phyloP scores from a whole-genome alignment of 2,113 vertebrate species.

The Semnornis frantzii region DNA sequence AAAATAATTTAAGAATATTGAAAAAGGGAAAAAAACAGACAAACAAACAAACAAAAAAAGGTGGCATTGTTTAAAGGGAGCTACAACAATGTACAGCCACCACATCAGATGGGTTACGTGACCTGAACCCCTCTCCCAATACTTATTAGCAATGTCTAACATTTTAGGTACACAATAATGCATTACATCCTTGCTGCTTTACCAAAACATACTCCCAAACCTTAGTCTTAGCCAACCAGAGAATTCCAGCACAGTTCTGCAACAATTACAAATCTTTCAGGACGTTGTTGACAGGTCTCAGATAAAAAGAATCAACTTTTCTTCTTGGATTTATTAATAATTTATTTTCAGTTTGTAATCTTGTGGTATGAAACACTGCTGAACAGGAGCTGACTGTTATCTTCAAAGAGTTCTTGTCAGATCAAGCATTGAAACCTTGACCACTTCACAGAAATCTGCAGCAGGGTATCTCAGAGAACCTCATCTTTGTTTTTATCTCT shows the following conservation, averaged over 20 bases:
- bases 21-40: background rate
- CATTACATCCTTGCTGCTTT: slow-evolving; percentile 60
- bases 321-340: slow-evolving; percentile 51
- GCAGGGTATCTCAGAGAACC: slow-evolving; percentile 14
- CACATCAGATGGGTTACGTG: background rate
- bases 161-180: slow-evolving; percentile 46
- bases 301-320: slow-evolving; percentile 45
- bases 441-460: slow-evolving; percentile 52
- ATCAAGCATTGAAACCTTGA: slow-evolving; percentile 56
- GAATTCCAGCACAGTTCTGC: slow-evolving; percentile 40
- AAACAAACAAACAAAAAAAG: background rate
- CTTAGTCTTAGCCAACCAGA: slow-evolving; percentile 28
- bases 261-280: slow-evolving; percentile 46
- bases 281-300: slow-evolving; percentile 24
- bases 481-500: slow-evolving; percentile 47
- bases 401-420: slow-evolving; percentile 49
- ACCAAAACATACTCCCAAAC: slow-evolving; percentile 46
- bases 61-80: slow-evolving; percentile 33
- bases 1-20: slow-evolving; percentile 72
- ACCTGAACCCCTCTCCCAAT: slow-evolving; percentile 29
- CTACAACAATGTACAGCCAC: slow-evolving; percentile 37
- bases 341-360: slow-evolving; percentile 27
- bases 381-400: slow-evolving; percentile 39
- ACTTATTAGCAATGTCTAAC: slow-evolving; percentile 63
- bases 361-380: slow-evolving; percentile 38